These are phyloP conservation scores for Muscidifurax raptorellus DNA, from an alignment of 1,140 invertebrate genomes.

Conservation along the genomic window DNA sequence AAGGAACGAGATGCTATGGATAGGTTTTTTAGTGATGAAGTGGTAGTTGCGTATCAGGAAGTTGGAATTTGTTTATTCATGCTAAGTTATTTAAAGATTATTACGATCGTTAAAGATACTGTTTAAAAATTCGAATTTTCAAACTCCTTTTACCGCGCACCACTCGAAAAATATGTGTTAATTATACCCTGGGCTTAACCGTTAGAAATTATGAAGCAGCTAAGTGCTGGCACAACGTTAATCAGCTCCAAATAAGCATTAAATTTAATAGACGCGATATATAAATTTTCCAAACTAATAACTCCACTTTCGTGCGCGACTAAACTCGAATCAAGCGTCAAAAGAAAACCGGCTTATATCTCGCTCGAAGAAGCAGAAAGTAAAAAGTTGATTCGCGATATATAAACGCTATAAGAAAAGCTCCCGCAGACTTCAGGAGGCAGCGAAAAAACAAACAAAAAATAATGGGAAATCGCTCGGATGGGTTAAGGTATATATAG, in stretches of 20 bases:
- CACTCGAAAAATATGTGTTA: no score
- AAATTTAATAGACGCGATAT: neutral
- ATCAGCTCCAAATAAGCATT: neutral
- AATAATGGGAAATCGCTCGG: neutral
- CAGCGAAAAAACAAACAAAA: neutral
- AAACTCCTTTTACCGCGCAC: no score
- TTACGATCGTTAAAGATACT: no score
- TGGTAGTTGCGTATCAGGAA: no score
- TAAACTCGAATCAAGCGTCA: neutral
- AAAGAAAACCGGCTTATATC: neutral
- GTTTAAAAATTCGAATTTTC: no score
- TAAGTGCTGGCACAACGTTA: neutral
- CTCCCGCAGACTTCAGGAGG: neutral
- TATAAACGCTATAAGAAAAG: neutral
- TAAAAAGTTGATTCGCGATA: neutral
- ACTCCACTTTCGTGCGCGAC: neutral
- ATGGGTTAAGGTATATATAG: neutral
- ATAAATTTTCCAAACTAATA: neutral
- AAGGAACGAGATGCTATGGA: no score
- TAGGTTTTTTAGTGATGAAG: no score
- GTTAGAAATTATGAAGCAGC: no score
- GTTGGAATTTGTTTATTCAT: no score
- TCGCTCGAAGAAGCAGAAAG: neutral
- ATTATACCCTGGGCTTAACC: no score
- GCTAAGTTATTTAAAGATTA: no score